Evolutionary conservation across 2,888 invertebrate species (phyloP).

Genomic region (Thalpophila matura): DNA sequence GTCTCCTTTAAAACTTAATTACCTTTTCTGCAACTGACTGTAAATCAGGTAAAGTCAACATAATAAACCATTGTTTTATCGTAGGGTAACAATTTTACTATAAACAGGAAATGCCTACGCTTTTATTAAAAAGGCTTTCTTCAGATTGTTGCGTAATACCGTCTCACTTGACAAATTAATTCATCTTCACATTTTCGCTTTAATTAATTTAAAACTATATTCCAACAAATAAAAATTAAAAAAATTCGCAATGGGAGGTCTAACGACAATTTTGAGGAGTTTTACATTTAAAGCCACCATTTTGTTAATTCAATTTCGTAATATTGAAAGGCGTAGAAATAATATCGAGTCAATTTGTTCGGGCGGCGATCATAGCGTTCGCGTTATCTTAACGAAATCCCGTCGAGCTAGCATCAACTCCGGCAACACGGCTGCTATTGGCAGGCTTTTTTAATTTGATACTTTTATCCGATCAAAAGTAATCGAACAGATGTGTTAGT

Average conservation of each 20-base stretch:
- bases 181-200: conserved; percentile 15
- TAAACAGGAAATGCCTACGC: too few species aligned
- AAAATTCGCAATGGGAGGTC: neutral
- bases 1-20: too few species aligned
- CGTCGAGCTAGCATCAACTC: conserved; percentile 61
- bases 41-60: too few species aligned
- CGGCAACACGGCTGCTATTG: conserved; percentile 47
- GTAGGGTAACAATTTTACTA: too few species aligned
- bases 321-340: conserved; percentile 59
- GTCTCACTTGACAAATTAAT: conserved; percentile 17
- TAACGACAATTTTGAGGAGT: conserved; percentile 11
- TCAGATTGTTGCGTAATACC: neutral
- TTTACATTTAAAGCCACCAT: conserved; percentile 21
- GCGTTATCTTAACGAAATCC: conserved; percentile 71
- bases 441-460: conserved; percentile 51
- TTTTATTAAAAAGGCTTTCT: too few species aligned
- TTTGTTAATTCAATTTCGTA: conserved; percentile 55
- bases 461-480: conserved; percentile 41
- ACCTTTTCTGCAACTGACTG: too few species aligned
- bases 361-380: conserved; percentile 64
- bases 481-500: conserved; percentile 20
- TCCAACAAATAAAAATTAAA: conserved; percentile 23
- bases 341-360: conserved; percentile 68
- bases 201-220: conserved; percentile 35
- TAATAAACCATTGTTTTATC: too few species aligned